These are phyloP conservation scores for Cynocephalus volans DNA, from an alignment of 2,113 vertebrate species.

Conservation along the genomic window DNA sequence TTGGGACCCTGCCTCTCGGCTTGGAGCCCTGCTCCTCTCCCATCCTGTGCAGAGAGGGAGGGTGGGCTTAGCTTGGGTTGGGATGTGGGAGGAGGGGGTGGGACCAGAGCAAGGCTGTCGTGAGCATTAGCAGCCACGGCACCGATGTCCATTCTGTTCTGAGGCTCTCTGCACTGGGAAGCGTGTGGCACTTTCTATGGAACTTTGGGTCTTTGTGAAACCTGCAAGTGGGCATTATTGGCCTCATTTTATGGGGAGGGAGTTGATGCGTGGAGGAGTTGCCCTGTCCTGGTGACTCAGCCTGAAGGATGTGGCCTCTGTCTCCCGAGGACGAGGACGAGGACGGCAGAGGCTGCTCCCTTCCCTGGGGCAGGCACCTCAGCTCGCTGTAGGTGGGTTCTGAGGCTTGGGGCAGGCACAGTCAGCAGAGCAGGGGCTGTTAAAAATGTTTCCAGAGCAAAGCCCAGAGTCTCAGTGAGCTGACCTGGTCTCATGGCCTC, in stretches of 20 bases:
- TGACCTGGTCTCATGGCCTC: neutral
- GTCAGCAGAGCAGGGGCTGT: neutral
- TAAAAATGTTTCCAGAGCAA: no score
- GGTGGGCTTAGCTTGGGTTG: neutral
- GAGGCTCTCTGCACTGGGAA: neutral
- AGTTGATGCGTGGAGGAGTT: neutral
- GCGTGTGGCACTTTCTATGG: neutral
- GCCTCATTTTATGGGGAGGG: neutral
- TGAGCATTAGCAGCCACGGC: neutral
- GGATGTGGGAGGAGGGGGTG: neutral
- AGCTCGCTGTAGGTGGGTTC: no score
- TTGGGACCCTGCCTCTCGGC: neutral
- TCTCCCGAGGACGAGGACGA: neutral
- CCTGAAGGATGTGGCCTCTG: neutral
- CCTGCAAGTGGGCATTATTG: neutral
- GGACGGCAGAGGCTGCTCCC: no score
- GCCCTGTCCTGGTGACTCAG: no score
- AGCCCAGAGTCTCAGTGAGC: no score
- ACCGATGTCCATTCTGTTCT: fast-evolving
- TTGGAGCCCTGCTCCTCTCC: neutral
- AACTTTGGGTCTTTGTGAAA: no score
- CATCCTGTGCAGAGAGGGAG: neutral
- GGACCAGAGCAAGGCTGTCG: neutral
- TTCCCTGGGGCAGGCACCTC: neutral
- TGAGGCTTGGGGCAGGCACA: no score